Evolutionary conservation across 1,140 invertebrate genomes (phyloP).

Genomic region (Schlechtendalia chinensis): DNA sequence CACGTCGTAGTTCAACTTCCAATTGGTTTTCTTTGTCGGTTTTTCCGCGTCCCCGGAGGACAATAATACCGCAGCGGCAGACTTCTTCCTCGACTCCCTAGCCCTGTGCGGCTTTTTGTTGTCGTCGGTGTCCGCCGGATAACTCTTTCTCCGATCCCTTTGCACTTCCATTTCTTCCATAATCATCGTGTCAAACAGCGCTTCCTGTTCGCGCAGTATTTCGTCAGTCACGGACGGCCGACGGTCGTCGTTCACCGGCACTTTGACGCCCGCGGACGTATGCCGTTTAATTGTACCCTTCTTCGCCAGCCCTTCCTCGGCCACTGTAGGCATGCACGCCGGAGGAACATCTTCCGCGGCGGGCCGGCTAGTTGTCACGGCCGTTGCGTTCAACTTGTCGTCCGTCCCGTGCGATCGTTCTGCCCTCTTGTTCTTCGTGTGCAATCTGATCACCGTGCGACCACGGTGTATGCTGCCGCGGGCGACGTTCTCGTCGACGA

Average conservation of each 20-base stretch:
- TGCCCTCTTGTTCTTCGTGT: slow-evolving; percentile 62
- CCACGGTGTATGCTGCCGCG: slow-evolving; percentile 66
- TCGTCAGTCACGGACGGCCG: slow-evolving; percentile 51
- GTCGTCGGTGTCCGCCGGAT: slow-evolving; percentile 53
- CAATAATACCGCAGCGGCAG: background rate
- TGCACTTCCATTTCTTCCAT: slow-evolving; percentile 56
- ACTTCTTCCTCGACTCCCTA: slow-evolving; percentile 19
- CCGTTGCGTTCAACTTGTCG: slow-evolving; percentile 65
- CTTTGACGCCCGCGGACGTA: slow-evolving; percentile 45
- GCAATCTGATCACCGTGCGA: slow-evolving; percentile 69
- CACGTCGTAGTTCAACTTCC: slow-evolving; percentile 49
- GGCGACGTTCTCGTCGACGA: slow-evolving; percentile 54
- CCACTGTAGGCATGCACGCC: background rate
- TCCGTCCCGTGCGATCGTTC: slow-evolving; percentile 68
- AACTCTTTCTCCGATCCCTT: slow-evolving; percentile 32
- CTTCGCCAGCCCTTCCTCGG: slow-evolving; percentile 37
- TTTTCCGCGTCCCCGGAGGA: background rate
- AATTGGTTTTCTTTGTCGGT: background rate
- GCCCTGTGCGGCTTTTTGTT: slow-evolving; percentile 52
- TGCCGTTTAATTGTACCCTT: slow-evolving; percentile 51
- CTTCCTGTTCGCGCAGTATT: slow-evolving; percentile 53
- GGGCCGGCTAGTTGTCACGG: too few species aligned
- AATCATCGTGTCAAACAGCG: slow-evolving; percentile 58
- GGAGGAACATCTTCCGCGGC: background rate
- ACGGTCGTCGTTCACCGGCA: slow-evolving; percentile 34